Evolutionary conservation across 2,888 invertebrate species (phyloP).

Genomic region (Pocota personata): DNA sequence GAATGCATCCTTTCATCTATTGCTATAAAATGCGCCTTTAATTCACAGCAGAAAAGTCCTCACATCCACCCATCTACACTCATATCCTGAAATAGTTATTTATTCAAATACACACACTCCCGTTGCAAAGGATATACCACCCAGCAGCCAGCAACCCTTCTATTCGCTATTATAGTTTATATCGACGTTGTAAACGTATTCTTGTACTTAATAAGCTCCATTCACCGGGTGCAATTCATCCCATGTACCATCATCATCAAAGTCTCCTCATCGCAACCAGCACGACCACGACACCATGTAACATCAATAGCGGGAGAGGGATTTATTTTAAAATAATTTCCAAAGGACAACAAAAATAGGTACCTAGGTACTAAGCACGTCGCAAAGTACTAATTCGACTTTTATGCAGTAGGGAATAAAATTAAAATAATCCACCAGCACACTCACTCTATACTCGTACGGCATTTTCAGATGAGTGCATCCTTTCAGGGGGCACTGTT

Average conservation of each 20-base stretch:
- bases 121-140: neutral
- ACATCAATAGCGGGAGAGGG: neutral
- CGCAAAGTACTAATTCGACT: slow-evolving; percentile 16
- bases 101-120: slow-evolving; percentile 2
- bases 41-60: neutral
- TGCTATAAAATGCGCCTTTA: neutral
- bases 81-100: neutral
- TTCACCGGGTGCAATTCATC: slow-evolving; percentile 47
- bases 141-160: neutral
- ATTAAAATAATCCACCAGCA: slow-evolving; percentile 36
- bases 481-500: slow-evolving; percentile 28
- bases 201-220: slow-evolving; percentile 55
- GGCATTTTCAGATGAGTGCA: slow-evolving; percentile 42
- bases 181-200: slow-evolving; percentile 45
- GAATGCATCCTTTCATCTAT: neutral
- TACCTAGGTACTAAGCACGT: neutral
- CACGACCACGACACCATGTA: neutral
- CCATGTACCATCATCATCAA: slow-evolving; percentile 40
- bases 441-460: neutral
- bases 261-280: neutral
- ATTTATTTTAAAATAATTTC: slow-evolving; percentile 37
- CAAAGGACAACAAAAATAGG: slow-evolving; percentile 21
- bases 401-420: slow-evolving; percentile 13
- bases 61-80: neutral
- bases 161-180: neutral